These are phyloP conservation scores for Xanthostigma xanthostigma DNA, from an alignment of 2,888 invertebrate genomes.

Conservation along the genomic window DNA sequence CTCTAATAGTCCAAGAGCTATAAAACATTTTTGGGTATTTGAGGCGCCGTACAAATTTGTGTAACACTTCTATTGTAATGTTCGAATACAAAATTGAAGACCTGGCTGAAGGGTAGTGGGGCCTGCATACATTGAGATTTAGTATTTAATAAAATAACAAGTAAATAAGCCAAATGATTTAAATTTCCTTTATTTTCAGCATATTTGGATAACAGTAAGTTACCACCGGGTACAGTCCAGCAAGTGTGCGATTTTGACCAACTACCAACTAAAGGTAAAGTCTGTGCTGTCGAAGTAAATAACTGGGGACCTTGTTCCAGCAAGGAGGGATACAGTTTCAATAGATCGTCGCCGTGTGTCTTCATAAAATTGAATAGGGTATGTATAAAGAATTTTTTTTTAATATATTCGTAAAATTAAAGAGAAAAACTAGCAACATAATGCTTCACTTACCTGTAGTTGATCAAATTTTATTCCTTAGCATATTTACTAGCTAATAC, in stretches of 20 bases:
- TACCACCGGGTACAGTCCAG: constrained; percentile 30
- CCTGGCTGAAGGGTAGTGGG: no score
- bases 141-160: no score
- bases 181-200: constrained; percentile 18
- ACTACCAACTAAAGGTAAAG: constrained; percentile 29
- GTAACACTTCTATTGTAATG: no score
- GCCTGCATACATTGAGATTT: no score
- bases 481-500: no score
- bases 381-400: constrained; percentile 15
- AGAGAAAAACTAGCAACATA: neutral
- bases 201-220: constrained; percentile 27
- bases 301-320: constrained; percentile 36
- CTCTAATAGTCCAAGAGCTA: no score
- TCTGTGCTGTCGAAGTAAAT: constrained; percentile 35
- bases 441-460: neutral
- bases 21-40: no score
- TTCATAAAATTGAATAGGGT: constrained; percentile 75
- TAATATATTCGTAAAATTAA: neutral
- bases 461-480: no score
- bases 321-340: constrained; percentile 47
- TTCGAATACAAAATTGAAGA: no score
- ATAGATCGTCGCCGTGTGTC: constrained; percentile 62
- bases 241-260: constrained; percentile 38
- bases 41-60: no score
- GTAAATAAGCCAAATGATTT: no score